Evolutionary conservation across 1,140 invertebrate species (phyloP).

Genomic region (Patella vulgata): DNA sequence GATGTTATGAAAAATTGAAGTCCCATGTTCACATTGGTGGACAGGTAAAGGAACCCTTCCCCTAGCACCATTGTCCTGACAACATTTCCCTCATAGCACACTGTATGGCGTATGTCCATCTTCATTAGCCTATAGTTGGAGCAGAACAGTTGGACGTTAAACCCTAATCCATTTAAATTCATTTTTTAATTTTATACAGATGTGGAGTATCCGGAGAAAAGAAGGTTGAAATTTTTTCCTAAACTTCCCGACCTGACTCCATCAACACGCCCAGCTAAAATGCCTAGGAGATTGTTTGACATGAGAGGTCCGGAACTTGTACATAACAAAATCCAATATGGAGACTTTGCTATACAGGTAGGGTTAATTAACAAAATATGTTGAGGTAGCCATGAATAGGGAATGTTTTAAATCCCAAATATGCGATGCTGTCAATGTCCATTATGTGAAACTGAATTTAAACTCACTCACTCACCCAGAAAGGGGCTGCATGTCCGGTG

Average conservation of each 20-base stretch:
- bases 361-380: constrained; percentile 53
- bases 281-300: constrained; percentile 80
- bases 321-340: constrained; percentile 85
- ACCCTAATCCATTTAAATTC: too few relatives aligned
- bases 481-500: background rate
- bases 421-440: too few relatives aligned
- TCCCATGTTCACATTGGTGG: too few relatives aligned
- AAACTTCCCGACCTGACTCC: constrained; percentile 36
- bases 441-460: background rate
- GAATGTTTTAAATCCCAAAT: constrained; percentile 6
- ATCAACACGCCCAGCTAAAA: constrained; percentile 70
- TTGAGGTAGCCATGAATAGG: background rate
- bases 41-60: too few relatives aligned
- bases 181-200: constrained; percentile 53
- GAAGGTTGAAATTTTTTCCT: constrained; percentile 46
- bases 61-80: too few relatives aligned
- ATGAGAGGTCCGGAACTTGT: constrained; percentile 90
- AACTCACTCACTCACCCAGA: background rate
- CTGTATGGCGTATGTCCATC: too few relatives aligned
- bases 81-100: too few relatives aligned
- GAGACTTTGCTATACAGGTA: constrained; percentile 92
- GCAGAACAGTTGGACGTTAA: too few relatives aligned
- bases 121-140: too few relatives aligned
- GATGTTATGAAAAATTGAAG: too few relatives aligned
- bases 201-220: constrained; percentile 55